Evolutionary conservation across 2,797 vertebrate species (phyloP), one percentile per base, ranked within the genome.

Genomic region (Anguilla megastoma): DNA sequence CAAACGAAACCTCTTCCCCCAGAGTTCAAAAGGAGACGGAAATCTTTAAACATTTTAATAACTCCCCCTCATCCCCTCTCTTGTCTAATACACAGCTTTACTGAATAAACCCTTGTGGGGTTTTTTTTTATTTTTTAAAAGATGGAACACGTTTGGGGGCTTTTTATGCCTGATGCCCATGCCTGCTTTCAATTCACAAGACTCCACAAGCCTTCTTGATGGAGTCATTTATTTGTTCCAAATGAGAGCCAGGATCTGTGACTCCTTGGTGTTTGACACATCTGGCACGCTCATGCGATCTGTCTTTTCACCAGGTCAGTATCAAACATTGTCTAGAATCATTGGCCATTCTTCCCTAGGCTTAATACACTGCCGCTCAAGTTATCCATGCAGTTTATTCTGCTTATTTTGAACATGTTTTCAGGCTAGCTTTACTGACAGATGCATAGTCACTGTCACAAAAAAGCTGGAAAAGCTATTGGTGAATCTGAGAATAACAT

Each of bases 1-100:
- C 80, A 79, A 86, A 88, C 60, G 16, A n/a, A 88, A 79, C 4
- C 41, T 85, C 69, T 80, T 45, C 14, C 63, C 10, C 86, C 21
- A 10, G 36, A 74, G 63, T 85, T 86, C 52, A 45, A 84, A 87
- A 87, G 63, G 45, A 58, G 48, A 76, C 54, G 63, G 66, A 87
- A 89, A 87, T 30, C 66, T 89, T 87, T 89, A 41, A 69, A 82
- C 24, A 56, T 56, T 89, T 69, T 83, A 86, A 84, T 86, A 88
- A 86, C 36, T 88, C 45, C 63, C 60, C 54, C 41, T 69, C 71
- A 18, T 30, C 60, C 41, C 71, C 54, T 88, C 85, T 52, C 36
- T 71, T 56, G 71, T 54, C 56, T 52, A 52, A 80, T 58, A 54
- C 82, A 87, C 80, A 84, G 74, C 88, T 86, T 86, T 83, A 89